A percentile compares a stretch with the other conserved stretches of the same genome.
Conservation (phyloP, 2,797 vertebrate genomes). For the Oreonectes daqikongensis region DNA sequence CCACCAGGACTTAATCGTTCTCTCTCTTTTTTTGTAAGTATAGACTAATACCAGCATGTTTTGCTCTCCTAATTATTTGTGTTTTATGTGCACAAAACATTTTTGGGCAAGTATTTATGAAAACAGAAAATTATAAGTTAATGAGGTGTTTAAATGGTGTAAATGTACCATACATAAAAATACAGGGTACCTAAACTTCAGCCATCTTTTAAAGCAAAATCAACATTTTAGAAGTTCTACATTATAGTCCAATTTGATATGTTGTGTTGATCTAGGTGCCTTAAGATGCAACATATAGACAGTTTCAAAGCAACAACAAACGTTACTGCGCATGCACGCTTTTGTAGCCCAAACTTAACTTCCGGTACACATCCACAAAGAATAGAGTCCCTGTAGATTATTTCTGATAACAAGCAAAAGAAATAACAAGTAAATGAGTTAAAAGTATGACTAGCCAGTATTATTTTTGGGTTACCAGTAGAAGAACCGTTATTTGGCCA, state of each 20-base stretch:
- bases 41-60: background rate
- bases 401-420: no score
- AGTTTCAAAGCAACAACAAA: no score
- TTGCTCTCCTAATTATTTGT: background rate
- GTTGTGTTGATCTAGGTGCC: conserved; percentile 26
- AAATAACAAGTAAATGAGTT: no score
- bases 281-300: conserved; percentile 31
- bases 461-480: no score
- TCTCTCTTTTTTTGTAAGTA: background rate
- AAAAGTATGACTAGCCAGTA: no score
- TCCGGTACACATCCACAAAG: no score
- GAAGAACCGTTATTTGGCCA: no score
- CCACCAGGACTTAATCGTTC: background rate
- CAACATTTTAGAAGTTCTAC: background rate
- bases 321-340: no score
- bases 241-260: conserved; percentile 30
- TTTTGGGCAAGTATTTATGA: no score
- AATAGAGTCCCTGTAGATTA: no score
- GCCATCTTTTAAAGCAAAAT: background rate
- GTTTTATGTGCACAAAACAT: background rate
- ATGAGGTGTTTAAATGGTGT: background rate
- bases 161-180: background rate
- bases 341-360: no score
- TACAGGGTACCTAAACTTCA: background rate
- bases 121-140: no score